Evolutionary conservation across 2,888 invertebrate genomes (phyloP), one percentile per base, ranked within the genome.

Genomic region (Drosophila mercatorum): DNA sequence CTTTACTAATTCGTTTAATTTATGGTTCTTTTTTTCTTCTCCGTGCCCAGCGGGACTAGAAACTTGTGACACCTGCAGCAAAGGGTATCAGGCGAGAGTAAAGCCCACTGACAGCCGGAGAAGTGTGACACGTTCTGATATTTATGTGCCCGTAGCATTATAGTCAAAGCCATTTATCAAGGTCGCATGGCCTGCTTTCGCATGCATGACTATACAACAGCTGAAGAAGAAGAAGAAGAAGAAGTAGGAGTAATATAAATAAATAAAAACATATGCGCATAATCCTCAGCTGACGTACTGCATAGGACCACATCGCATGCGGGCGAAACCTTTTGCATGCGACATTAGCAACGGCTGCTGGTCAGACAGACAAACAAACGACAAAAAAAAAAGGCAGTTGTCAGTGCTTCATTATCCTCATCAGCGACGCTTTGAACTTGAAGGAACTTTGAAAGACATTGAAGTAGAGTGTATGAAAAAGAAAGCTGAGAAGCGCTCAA

Each of bases 361-460:
- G 79, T 67, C 79, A 78, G 36, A 56, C 79, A 78, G 36, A 56
- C 56, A 57, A 38, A 47, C 31, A 31, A n/a, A n/a, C 8, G n/a
- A 11, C 11, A 26, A 22, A 5, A 34, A 5, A 34, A 38, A 57
- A 62, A 67, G 44, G 40, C 52, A 64, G 28, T 52, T 82, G 72
- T 72, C 72, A 58, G 47, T 78, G 61, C 68, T 62, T 68, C 69
- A 72, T 79, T 77, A 80, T 79, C 77, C 76, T 68, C 74, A 75
- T 84, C 85, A 84, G 65, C 22, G 40, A 51, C 28, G 56, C 79
- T 74, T 71, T 67, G 72, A 81, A 85, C 85, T 78, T 58, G 55
- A 31, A 14, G 56, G 52, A 70, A 46, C 28, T 65, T 53, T 55
- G 31, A 68, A 73, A 87, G 5, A 12, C 22, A 38, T 34, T 79